phyloP scores from a whole-genome alignment of 2,888 invertebrate genomes.

The Thera obeliscata region DNA sequence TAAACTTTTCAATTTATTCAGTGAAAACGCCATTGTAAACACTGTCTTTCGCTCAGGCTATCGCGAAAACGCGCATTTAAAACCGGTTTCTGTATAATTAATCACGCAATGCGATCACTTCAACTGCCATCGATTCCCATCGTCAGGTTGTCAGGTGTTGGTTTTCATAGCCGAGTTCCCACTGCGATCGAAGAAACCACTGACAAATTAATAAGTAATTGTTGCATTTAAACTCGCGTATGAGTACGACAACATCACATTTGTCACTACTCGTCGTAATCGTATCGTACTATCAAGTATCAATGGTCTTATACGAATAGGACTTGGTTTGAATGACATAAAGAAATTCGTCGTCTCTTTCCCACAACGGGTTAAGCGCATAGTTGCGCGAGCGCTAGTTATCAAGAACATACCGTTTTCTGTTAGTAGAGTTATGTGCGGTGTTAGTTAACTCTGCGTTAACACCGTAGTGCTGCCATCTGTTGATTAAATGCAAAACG shows the following conservation, averaged over 20 bases:
- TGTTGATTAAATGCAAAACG: constrained; percentile 28
- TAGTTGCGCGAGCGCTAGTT: constrained; percentile 34
- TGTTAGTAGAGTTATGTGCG: constrained; percentile 35
- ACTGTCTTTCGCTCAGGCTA: constrained; percentile 45
- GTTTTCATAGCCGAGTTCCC: constrained; percentile 30
- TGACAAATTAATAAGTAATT: constrained; percentile 7
- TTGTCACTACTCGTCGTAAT: constrained; percentile 24
- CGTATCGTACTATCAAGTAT: constrained; percentile 29
- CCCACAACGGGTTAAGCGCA: constrained; percentile 34
- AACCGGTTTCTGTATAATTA: constrained; percentile 77
- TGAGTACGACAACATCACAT: constrained; percentile 20
- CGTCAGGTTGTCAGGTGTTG: constrained; percentile 38
- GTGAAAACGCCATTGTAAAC: constrained; percentile 80
- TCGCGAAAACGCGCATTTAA: constrained; percentile 62
- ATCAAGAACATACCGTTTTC: constrained; percentile 42
- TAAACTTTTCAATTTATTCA: constrained; percentile 78
- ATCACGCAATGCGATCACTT: constrained; percentile 59
- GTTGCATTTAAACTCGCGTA: constrained; percentile 16
- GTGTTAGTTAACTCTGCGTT: constrained; percentile 5
- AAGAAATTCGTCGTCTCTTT: constrained; percentile 57
- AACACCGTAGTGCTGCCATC: constrained; percentile 44
- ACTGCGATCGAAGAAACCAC: constrained; percentile 16
- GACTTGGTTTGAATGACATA: constrained; percentile 20
- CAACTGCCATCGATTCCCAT: constrained; percentile 39
- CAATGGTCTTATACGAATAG: constrained; percentile 34